phyloP scores from a whole-genome alignment of 1,140 invertebrate genomes.

The Lepidurus couesii region DNA sequence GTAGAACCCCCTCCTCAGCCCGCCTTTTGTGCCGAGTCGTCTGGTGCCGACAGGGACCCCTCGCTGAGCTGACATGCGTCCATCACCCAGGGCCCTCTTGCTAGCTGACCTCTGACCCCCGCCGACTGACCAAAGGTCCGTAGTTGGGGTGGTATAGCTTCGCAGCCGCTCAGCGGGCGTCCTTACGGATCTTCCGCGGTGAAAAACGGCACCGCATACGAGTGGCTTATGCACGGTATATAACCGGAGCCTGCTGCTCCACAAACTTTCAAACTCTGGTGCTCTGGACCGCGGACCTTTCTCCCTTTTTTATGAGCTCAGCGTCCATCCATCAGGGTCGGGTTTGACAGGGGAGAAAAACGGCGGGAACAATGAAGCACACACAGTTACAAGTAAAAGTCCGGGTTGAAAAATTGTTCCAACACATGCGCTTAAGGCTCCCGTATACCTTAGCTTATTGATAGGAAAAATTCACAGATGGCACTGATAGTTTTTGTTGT shows the following conservation, averaged over 20 bases:
- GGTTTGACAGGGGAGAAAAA: constrained; percentile 14
- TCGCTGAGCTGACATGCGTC: constrained; percentile 31
- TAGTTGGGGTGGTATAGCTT: background rate
- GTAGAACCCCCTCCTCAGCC: background rate
- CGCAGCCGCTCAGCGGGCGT: constrained; percentile 7
- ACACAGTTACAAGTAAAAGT: background rate
- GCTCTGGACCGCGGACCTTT: background rate
- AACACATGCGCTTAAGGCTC: constrained; percentile 9
- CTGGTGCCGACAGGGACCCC: constrained; percentile 29
- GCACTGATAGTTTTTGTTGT: too few species aligned
- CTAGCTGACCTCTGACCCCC: constrained; percentile 24
- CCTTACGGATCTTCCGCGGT: constrained; percentile 17
- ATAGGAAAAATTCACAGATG: too few species aligned
- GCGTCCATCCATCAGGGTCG: constrained; percentile 17
- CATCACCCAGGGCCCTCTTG: constrained; percentile 26
- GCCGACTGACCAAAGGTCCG: constrained; percentile 1
- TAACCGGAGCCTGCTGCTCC: background rate
- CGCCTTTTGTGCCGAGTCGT: constrained; percentile 3
- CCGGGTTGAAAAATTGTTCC: too few species aligned
- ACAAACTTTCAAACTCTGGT: background rate
- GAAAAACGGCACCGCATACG: constrained; percentile 20
- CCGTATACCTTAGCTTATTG: too few species aligned
- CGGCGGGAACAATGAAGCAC: background rate
- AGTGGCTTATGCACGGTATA: background rate
- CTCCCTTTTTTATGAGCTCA: background rate